Evolutionary conservation across 2,797 vertebrate species (phyloP).

Genomic region (Smutsia gigantea): DNA sequence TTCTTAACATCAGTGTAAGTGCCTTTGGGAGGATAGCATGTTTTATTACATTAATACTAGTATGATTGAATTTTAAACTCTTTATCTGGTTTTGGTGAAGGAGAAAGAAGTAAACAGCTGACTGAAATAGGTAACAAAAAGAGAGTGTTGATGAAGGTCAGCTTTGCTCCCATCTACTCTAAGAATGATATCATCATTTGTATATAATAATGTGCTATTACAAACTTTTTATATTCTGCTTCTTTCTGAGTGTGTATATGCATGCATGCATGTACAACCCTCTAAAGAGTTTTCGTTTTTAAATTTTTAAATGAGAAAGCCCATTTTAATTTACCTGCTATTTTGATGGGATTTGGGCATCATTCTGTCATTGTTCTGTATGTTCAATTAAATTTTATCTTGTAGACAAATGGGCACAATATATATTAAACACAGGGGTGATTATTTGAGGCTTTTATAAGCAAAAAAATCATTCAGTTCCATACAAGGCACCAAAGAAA

Average conservation of each 20-base stretch:
- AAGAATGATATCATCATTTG: background rate
- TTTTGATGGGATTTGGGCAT: slow-evolving; percentile 27
- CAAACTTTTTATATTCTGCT: background rate
- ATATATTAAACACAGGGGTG: slow-evolving; percentile 33
- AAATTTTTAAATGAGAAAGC: slow-evolving; percentile 14
- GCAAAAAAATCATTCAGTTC: slow-evolving; percentile 7
- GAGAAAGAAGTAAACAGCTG: slow-evolving; percentile 7
- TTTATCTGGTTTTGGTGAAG: slow-evolving; percentile 31
- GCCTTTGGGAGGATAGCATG: background rate
- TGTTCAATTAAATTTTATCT: background rate
- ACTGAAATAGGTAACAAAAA: background rate
- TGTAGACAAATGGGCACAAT: slow-evolving; percentile 4
- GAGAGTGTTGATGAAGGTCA: background rate
- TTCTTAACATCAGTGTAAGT: slow-evolving; percentile 12
- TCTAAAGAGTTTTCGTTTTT: background rate
- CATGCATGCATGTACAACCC: background rate
- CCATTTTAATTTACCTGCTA: slow-evolving; percentile 8
- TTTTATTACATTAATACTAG: slow-evolving; percentile 10
- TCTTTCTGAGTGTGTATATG: background rate
- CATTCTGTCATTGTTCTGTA: background rate
- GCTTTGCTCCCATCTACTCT: background rate
- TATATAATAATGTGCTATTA: background rate
- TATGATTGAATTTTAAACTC: slow-evolving; percentile 1
- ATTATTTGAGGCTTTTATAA: slow-evolving; percentile 29
- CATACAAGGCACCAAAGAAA: slow-evolving; percentile 7